Evolutionary conservation across 2,888 invertebrate genomes (phyloP), one percentile per base, ranked within the genome.

Genomic region (Drosophila antonietae): DNA sequence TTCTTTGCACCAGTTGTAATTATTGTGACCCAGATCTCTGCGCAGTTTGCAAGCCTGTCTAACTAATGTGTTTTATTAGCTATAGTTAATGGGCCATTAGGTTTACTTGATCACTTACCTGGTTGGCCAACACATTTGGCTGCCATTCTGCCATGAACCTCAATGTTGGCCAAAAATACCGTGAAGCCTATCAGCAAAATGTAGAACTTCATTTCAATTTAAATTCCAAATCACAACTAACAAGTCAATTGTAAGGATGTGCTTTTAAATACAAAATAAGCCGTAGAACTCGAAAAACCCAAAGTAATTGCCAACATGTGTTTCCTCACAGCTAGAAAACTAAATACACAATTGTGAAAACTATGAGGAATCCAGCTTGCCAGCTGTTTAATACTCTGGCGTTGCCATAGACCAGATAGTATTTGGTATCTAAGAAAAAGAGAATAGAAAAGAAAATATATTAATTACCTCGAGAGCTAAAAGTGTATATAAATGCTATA

Each of bases 91-190:
- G 14, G 5, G 5, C 12, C 9, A 15, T 1, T 2, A 6, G 18
- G 2, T 28, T 41, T 2, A 4, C 0, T n/a, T 1, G 1, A 10
- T 18, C 7, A 10, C 60, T 60, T 47, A 72, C 74, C 0, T 18
- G 78, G 58, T 2, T 28, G 41, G 3, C 66, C 73, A 12, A 2
- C n/a, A 55, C 73, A 77, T n/a, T 4, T 39, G 9, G 14, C 8
- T 14, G 0, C 0, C 1, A 0, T 8, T 31, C 10, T 15, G 37
- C n/a, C 39, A 39, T 2, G 1, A 2, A 3, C 20, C 18, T 43
- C 55, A 28, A 35, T 33, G n/a, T 57, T 52, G 2, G 9, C 39
- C 43, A 60, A 37, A 23, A 20, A 44, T 3, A 67, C 9, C 7
- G 20, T 5, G 0, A 63, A 1, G 3, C 33, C 20, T 3, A 46